These are phyloP conservation scores for Psittacara wagleri DNA, from an alignment of 2,113 vertebrate genomes.

Conservation along the genomic window DNA sequence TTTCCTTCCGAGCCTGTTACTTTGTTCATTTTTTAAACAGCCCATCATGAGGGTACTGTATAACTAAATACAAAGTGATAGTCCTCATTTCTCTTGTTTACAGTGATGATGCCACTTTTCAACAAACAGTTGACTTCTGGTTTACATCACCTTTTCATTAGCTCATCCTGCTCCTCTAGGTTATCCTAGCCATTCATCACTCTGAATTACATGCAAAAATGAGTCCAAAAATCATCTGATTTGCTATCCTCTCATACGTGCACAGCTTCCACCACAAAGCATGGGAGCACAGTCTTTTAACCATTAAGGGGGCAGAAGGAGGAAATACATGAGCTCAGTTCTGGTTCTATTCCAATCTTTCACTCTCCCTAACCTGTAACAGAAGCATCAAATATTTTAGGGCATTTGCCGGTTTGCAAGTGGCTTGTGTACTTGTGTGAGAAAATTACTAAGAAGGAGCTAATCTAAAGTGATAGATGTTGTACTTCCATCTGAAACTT, in stretches of 20 bases:
- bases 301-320: neutral
- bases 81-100: conserved; percentile 69
- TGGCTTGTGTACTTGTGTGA: neutral
- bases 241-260: neutral
- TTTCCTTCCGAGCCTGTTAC: conserved; percentile 53
- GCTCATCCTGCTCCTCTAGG: conserved; percentile 53
- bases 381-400: neutral
- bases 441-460: neutral
- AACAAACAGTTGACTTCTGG: conserved; percentile 63
- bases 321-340: neutral
- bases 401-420: neutral
- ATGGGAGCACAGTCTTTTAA: neutral
- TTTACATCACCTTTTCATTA: conserved; percentile 65
- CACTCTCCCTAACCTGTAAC: neutral
- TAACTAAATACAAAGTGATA: conserved; percentile 53
- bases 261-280: neutral
- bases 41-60: conserved; percentile 17
- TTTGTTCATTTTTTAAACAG: conserved; percentile 66
- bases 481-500: neutral
- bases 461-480: neutral
- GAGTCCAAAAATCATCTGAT: conserved; percentile 26
- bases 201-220: conserved; percentile 42
- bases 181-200: conserved; percentile 48
- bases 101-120: conserved; percentile 27
- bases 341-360: neutral